These are phyloP conservation scores for Polypterus senegalus DNA, from an alignment of 2,113 vertebrate species.

Conservation along the genomic window DNA sequence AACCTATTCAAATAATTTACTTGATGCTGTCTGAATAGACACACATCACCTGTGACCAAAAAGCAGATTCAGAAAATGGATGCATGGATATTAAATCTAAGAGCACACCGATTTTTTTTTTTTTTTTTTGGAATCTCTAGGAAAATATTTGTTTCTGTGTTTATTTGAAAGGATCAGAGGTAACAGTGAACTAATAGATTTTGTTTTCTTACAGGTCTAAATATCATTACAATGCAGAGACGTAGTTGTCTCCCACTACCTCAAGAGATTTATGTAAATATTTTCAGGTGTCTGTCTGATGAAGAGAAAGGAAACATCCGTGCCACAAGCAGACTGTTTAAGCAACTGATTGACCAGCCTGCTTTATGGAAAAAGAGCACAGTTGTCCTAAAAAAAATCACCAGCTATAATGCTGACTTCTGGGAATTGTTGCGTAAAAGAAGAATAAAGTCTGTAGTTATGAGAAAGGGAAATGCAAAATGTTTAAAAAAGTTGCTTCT, in stretches of 20 bases:
- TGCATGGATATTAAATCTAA: too few relatives aligned
- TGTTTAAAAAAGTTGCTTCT: slow-evolving; percentile 21
- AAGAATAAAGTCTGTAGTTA: slow-evolving; percentile 22
- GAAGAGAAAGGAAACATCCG: slow-evolving; percentile 25
- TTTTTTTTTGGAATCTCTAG: too few relatives aligned
- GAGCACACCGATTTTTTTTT: too few relatives aligned
- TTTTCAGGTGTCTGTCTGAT: slow-evolving; percentile 24
- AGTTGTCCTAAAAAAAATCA: slow-evolving; percentile 17
- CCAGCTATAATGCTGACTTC: slow-evolving; percentile 13
- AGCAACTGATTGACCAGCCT: slow-evolving; percentile 23
- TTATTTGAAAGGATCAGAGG: too few relatives aligned
- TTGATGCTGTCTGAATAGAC: too few relatives aligned
- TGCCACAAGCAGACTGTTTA: slow-evolving; percentile 23
- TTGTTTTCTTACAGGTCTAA: neutral
- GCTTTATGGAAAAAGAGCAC: slow-evolving; percentile 25
- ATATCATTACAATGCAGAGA: neutral
- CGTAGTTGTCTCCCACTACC: slow-evolving; percentile 22
- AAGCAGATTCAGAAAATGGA: too few relatives aligned
- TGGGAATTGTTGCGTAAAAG: slow-evolving; percentile 23
- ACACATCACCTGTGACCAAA: too few relatives aligned
- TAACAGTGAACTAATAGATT: too few relatives aligned
- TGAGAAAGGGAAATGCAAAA: slow-evolving; percentile 18
- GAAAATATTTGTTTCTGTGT: too few relatives aligned
- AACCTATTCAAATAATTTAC: too few relatives aligned
- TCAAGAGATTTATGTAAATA: slow-evolving; percentile 24